phyloP scores from a whole-genome alignment of 2,797 vertebrate species.

The Peromyscus attwateri region DNA sequence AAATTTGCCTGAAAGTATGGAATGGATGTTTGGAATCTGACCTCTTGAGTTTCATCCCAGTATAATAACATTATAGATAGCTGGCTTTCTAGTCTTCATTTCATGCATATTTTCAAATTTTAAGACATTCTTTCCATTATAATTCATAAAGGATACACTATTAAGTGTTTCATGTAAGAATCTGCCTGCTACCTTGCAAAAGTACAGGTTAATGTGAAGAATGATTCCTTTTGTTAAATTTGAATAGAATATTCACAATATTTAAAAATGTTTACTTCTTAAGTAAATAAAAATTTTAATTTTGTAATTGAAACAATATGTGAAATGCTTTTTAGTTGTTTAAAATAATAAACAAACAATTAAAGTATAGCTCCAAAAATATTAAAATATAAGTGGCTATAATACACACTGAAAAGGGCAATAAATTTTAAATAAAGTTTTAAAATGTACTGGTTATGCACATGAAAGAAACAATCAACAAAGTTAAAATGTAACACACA shows the following conservation, averaged over 20 bases:
- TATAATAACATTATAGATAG: background rate
- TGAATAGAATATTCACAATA: background rate
- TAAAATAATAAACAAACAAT: background rate
- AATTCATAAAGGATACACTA: conserved; percentile 36
- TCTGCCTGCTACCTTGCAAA: conserved; percentile 61
- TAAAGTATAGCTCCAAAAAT: background rate
- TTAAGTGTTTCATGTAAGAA: conserved; percentile 67
- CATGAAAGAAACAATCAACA: background rate
- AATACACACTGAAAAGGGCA: background rate
- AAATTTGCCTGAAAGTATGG: background rate
- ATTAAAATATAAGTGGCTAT: background rate
- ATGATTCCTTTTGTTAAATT: conserved; percentile 79
- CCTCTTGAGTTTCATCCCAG: background rate
- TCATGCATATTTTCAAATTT: conserved; percentile 23
- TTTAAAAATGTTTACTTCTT: background rate
- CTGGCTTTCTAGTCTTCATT: conserved; percentile 18
- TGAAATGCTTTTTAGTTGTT: background rate
- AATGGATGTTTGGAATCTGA: background rate
- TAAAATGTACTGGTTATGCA: background rate
- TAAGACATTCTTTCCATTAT: conserved; percentile 6
- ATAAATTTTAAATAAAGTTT: background rate
- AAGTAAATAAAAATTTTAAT: background rate
- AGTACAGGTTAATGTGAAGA: conserved; percentile 70
- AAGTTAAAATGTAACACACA: background rate
- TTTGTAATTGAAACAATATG: background rate